phyloP scores from a whole-genome alignment of 2,797 vertebrate species.

The Remorina albescens region DNA sequence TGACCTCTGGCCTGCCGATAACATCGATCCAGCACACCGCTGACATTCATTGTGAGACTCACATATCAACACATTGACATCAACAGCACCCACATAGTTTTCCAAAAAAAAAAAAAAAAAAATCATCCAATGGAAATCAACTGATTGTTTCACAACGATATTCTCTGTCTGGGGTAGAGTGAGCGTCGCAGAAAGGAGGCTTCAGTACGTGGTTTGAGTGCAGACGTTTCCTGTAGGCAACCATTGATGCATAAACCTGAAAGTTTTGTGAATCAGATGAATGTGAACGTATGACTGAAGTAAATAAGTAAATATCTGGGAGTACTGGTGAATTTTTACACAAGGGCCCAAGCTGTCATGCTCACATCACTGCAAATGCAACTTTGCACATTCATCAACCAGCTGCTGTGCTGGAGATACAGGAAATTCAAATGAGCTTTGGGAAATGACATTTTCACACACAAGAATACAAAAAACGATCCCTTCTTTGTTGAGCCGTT shows the following conservation, averaged over 20 bases:
- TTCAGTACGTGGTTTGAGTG: conserved; percentile 40
- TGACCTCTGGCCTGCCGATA: conserved; percentile 70
- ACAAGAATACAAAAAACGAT: not conserved
- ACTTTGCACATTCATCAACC: not conserved
- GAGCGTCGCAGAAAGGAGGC: conserved; percentile 40
- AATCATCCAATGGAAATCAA: conserved; percentile 74
- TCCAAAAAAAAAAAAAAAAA: conserved; percentile 68
- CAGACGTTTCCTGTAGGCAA: conserved; percentile 77
- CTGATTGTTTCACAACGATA: conserved; percentile 67
- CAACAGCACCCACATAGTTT: conserved; percentile 78
- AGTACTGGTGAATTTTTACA: conserved; percentile 28
- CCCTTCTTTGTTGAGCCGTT: too few species aligned
- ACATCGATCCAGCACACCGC: conserved; percentile 64
- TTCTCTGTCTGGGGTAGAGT: conserved; percentile 42
- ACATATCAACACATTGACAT: conserved; percentile 77
- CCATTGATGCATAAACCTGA: conserved; percentile 60
- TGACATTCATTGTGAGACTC: conserved; percentile 77
- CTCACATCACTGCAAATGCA: not conserved
- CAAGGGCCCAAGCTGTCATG: not conserved
- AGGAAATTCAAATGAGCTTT: not conserved
- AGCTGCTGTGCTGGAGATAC: not conserved
- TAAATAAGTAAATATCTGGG: not conserved
- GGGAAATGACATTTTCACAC: not conserved
- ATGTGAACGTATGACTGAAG: conserved; percentile 42
- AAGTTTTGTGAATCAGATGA: conserved; percentile 70